These are phyloP conservation scores for Autographa gamma DNA, from an alignment of 2,888 invertebrate genomes.

Conservation along the genomic window DNA sequence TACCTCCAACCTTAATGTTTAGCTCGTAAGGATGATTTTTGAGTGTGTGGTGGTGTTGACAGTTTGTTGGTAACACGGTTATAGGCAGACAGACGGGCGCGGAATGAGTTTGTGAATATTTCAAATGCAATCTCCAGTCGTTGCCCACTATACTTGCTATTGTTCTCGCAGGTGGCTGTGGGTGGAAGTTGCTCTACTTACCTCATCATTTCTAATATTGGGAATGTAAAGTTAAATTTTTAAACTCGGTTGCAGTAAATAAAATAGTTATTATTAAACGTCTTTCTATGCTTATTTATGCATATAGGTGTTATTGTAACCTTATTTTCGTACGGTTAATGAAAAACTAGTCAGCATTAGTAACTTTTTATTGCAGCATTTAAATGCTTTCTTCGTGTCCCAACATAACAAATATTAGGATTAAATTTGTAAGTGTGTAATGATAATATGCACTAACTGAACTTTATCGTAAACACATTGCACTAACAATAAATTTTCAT, in stretches of 20 bases:
- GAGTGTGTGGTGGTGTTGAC: constrained; percentile 24
- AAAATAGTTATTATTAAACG: too few species aligned
- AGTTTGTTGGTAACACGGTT: constrained; percentile 68
- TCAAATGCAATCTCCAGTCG: constrained; percentile 85
- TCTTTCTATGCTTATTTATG: too few species aligned
- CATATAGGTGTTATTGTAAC: too few species aligned
- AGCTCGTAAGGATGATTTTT: constrained; percentile 55
- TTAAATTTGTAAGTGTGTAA: not conserved
- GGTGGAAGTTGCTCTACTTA: constrained; percentile 72
- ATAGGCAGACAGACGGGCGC: constrained; percentile 82
- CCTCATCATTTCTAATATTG: not conserved
- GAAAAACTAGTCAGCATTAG: too few species aligned
- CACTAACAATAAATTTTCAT: constrained; percentile 23
- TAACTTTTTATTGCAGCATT: too few species aligned
- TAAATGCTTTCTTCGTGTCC: too few species aligned
- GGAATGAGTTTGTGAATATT: constrained; percentile 87
- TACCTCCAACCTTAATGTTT: constrained; percentile 24
- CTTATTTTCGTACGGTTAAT: too few species aligned
- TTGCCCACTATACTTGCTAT: constrained; percentile 83
- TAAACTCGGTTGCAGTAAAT: too few species aligned
- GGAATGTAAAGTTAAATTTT: too few species aligned
- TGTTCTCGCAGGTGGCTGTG: constrained; percentile 71
- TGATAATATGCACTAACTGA: not conserved
- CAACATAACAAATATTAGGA: too few species aligned
- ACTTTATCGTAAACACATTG: not conserved